Conservation (phyloP, 2,797 vertebrate species). For the Mormyrops attenuatus region DNA sequence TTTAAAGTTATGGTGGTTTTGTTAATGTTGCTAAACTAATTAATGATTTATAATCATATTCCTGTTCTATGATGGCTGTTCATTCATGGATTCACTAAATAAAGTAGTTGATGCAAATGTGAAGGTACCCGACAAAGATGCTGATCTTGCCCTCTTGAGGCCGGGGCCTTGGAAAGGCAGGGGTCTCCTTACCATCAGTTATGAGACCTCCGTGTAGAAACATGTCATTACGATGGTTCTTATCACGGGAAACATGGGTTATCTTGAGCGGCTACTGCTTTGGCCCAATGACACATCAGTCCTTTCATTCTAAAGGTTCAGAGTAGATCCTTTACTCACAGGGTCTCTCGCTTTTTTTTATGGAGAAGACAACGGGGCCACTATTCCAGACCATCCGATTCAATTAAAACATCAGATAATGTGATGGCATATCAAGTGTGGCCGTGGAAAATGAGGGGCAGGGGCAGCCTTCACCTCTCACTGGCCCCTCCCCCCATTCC, state of each 20-base stretch:
- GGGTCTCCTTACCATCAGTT: conserved; percentile 53
- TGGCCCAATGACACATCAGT: conserved; percentile 60
- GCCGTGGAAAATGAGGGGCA: conserved; percentile 39
- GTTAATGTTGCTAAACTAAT: background rate
- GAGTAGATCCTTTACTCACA: conserved; percentile 32
- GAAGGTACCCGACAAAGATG: background rate
- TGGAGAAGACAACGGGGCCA: conserved; percentile 59
- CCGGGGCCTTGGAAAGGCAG: background rate
- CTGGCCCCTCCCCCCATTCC: conserved; percentile 48
- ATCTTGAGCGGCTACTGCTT: conserved; percentile 68
- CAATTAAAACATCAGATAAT: conserved; percentile 69
- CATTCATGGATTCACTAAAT: background rate
- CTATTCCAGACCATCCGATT: conserved; percentile 59
- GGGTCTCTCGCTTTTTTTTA: conserved; percentile 49
- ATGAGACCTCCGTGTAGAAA: conserved; percentile 61
- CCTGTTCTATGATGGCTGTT: background rate
- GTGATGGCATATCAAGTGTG: conserved; percentile 55
- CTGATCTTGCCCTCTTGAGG: background rate
- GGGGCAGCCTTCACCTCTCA: conserved; percentile 44
- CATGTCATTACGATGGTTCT: conserved; percentile 65
- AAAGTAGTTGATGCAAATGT: background rate
- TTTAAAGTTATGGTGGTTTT: background rate
- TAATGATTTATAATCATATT: background rate
- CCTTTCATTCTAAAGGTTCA: conserved; percentile 48
- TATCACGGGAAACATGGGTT: conserved; percentile 63